Base-by-base conservation (phyloP, 2,888 invertebrate species). In the Octonoba sinensis region DNA sequence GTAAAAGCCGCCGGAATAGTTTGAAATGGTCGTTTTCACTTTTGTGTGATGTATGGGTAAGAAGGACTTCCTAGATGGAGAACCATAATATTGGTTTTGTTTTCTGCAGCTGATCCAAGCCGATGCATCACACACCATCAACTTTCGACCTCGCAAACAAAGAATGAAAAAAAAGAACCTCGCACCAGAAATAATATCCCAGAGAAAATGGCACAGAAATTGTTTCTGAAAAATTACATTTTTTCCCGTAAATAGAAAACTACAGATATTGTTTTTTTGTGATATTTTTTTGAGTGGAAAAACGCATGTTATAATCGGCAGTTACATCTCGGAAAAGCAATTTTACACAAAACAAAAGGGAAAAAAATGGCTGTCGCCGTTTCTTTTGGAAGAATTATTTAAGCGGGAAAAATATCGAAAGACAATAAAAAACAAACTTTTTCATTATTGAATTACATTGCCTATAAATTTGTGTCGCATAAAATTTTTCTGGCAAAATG, bases 1-100 rank as follows among this genome's bases (percentile, higher is more conserved):
- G 56, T 56, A 73, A 64, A 57, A 59, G 16, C 44, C 56, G 72
- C 27, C 70, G 46, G 51, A 51, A 62, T 54, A 73, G 65, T 73
- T 65, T 73, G 73, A 73, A 73, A 65, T 56, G 73, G 73, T 73
- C 73, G 73, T 73, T 76, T 75, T 75, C 60, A 75, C 75, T 75
- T 75, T 51, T 57, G 49, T 69, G 56, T 76, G 76, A 76, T 76
- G 69, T 76, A 76, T 76, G 76, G 69, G 69, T 46, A 69, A 76
- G 24, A 44, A 60, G 72, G 60, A 59, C 66, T 72, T 66, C 59
- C 66, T 73, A 72, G 72, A 79, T 78, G 77, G 72, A 73, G 20
- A 79, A 73, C 71, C 72, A 79, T 79, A 79, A 79, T 79, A 72
- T 73, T 72, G 67, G 79, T 73, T 79, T 79, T 79, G 79, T 79